These are phyloP conservation scores for Lordiphosa collinella DNA, from an alignment of 1,140 invertebrate genomes.

Conservation along the genomic window DNA sequence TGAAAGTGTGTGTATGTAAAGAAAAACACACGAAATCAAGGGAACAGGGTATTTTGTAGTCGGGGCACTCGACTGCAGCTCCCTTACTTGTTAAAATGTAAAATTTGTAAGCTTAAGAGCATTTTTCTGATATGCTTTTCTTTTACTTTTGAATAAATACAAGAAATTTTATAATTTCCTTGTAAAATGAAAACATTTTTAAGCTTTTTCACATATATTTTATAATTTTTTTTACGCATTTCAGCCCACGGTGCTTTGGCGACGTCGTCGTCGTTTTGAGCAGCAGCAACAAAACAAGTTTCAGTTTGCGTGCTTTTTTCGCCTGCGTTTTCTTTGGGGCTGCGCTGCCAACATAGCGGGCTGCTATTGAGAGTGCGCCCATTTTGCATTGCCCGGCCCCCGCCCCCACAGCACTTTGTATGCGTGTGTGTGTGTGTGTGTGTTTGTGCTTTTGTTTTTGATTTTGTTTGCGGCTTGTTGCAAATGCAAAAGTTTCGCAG, in stretches of 20 bases:
- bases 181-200: too few species aligned
- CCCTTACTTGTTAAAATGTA: too few species aligned
- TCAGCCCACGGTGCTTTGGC: background rate
- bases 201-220: too few species aligned
- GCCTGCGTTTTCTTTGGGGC: slow-evolving; percentile 9
- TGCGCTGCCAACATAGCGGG: background rate
- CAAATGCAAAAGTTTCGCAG: slow-evolving; percentile 65
- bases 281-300: slow-evolving; percentile 26
- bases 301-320: slow-evolving; percentile 28
- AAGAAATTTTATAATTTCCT: too few species aligned
- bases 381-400: slow-evolving; percentile 49
- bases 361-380: slow-evolving; percentile 27
- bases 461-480: slow-evolving; percentile 45
- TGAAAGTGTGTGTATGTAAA: too few species aligned
- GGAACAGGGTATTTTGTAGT: too few species aligned
- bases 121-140: too few species aligned
- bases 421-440: slow-evolving; percentile 12
- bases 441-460: slow-evolving; percentile 46
- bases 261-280: slow-evolving; percentile 13
- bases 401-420: slow-evolving; percentile 23
- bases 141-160: too few species aligned
- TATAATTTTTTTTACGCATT: too few species aligned
- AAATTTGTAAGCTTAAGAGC: too few species aligned
- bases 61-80: too few species aligned
- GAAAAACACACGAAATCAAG: too few species aligned